Base-by-base conservation (phyloP, 2,797 vertebrate genomes). In the Tangara arthus region DNA sequence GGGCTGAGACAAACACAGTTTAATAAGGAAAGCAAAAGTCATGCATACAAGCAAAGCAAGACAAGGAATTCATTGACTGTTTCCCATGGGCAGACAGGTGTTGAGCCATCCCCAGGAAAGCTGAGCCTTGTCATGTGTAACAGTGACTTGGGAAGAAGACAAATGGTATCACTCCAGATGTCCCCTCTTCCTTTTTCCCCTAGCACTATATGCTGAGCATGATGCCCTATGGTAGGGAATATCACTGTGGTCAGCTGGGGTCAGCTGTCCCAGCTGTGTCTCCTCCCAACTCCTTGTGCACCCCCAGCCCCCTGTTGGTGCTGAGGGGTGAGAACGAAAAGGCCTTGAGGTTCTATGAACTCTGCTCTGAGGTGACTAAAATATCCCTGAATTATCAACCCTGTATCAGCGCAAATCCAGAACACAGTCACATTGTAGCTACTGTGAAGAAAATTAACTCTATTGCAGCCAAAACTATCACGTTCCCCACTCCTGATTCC, bases 401-500 rank as follows among this genome's bases (percentile, higher is more conserved):
- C 22, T 37, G 15, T 27, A 32, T 49, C 23, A 56, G 32, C 0
- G 0, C 27, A 69, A 75, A 69, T 61, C 27, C 32, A 49, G 65
- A 23, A 53, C 20, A 41, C 22, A 42, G 22, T 23, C 35, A 27
- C 22, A 17, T 15, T 42, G 12, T 32, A 55, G 27, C 41, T 55
- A 35, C 41, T 56, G 21, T 24, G 63, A 89, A 56, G 49, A 49
- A 55, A 76, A 55, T 61, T 6, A 42, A 53, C 30, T 52, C 14
- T 12, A 3, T 15, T 22, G 20, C 19, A 82, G 49, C 7, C 27
- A 11, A 70, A 82, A 37, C 3, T 0, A 15, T 37, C 20, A 37
- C 0, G 0, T 69, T 63, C 15, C 65, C 39, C 10, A 28, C 4
- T 12, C 22, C 8, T 47, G 14, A 47, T 35, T 32, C 39, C 41